A percentile compares a stretch with the other conserved stretches of the same genome.
These are phyloP conservation scores for Drosophila austrosaltans DNA, from an alignment of 2,888 invertebrate species.

Conservation along the genomic window DNA sequence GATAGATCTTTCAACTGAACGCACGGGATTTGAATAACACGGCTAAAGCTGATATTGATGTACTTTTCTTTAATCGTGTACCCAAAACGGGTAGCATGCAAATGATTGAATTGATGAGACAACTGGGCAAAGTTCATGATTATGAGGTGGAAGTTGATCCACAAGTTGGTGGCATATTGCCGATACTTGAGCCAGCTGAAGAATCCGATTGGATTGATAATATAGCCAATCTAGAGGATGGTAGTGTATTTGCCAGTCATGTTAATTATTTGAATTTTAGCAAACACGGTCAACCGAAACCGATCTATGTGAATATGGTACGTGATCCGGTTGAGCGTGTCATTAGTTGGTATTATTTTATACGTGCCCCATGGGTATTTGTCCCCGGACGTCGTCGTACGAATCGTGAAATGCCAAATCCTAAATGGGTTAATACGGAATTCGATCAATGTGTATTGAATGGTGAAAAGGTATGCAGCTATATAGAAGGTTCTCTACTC, in stretches of 20 bases:
- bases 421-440: conserved; percentile 94
- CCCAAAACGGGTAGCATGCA: conserved; percentile 81
- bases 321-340: conserved; percentile 95
- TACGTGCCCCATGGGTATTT: conserved; percentile 95
- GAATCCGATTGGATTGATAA: conserved; percentile 75
- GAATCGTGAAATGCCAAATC: conserved; percentile 87
- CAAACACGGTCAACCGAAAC: conserved; percentile 88
- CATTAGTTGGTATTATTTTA: conserved; percentile 96
- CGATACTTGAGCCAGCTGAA: conserved; percentile 57
- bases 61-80: conserved; percentile 86
- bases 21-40: conserved; percentile 91
- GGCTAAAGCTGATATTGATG: conserved; percentile 88
- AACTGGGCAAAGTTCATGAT: conserved; percentile 72
- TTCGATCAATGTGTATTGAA: conserved; percentile 93
- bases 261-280: conserved; percentile 81
- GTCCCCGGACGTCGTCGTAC: conserved; percentile 90
- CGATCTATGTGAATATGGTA: conserved; percentile 95
- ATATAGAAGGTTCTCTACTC: conserved; percentile 90
- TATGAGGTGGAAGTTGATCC: conserved; percentile 77
- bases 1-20: conserved; percentile 86
- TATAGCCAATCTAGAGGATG: conserved; percentile 72
- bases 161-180: conserved; percentile 71
- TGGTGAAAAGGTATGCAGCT: conserved; percentile 91
- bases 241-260: conserved; percentile 76
- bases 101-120: conserved; percentile 74